phyloP scores from a whole-genome alignment of 2,797 vertebrate genomes.

The Labroides dimidiatus region DNA sequence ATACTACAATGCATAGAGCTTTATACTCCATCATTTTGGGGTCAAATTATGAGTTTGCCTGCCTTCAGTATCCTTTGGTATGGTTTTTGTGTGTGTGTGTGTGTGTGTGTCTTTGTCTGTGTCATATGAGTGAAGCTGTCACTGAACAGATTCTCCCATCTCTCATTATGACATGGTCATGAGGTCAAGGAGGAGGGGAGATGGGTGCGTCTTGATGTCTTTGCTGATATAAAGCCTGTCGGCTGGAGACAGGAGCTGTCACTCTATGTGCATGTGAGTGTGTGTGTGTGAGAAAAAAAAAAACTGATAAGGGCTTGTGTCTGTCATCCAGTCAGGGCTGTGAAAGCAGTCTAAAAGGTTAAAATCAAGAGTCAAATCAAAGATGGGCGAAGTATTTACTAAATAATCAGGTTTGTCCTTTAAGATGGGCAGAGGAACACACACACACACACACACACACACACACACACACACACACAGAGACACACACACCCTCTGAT shows the following conservation, averaged over 20 bases:
- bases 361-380: slow-evolving; percentile 66
- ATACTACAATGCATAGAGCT: slow-evolving; percentile 33
- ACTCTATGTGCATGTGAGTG: slow-evolving; percentile 30
- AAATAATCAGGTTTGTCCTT: slow-evolving; percentile 35
- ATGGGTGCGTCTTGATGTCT: slow-evolving; percentile 68
- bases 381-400: slow-evolving; percentile 48
- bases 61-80: background rate
- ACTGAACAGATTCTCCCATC: slow-evolving; percentile 74
- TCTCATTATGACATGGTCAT: slow-evolving; percentile 76
- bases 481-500: slow-evolving; percentile 3
- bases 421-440: slow-evolving; percentile 18
- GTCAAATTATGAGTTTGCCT: slow-evolving; percentile 11
- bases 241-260: slow-evolving; percentile 72
- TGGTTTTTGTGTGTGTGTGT: slow-evolving; percentile 13
- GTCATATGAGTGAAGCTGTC: slow-evolving; percentile 68
- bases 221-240: slow-evolving; percentile 79
- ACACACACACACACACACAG: slow-evolving; percentile 23
- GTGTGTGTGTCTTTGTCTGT: slow-evolving; percentile 19
- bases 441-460: background rate
- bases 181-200: slow-evolving; percentile 52
- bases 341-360: slow-evolving; percentile 73
- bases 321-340: slow-evolving; percentile 54
- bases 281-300: slow-evolving; percentile 28
- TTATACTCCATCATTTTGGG: slow-evolving; percentile 46
- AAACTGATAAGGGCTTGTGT: slow-evolving; percentile 53